Evolutionary conservation across 2,888 invertebrate species (phyloP), one percentile per base, ranked within the genome.

Genomic region (Lasioglossum malachurum): DNA sequence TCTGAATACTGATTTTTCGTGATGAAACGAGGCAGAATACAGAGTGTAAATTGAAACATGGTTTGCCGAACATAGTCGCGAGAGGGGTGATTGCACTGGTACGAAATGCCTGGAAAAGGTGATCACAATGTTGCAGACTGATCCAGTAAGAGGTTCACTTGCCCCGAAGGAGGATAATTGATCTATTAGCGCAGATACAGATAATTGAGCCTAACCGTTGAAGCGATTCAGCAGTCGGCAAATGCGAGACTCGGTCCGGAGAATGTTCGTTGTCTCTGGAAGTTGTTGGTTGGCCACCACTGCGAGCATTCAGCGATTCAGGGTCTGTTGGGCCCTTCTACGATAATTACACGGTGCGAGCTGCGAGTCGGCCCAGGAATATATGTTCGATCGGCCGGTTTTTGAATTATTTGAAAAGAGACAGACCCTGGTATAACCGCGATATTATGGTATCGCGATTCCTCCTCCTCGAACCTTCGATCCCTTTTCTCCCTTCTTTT

Each of bases 341-440:
- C 94, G 94, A 95, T 95, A 95, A 95, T 95, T 95, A 95, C 95
- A 95, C 94, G 94, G 94, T 95, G 93, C 94, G 93, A 93, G 93
- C 93, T 93, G 94, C 93, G 93, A 93, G 93, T 87, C 93, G 93
- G 93, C 92, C 92, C 93, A 94, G 94, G 94, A 94, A 95, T 95
- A 94, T 94, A 94, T 94, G 94, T 95, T 95, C 95, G 95, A 95
- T 95, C 95, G 94, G 94, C 93, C 94, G 94, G 94, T 95, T 95
- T 95, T 95, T 95, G 94, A 95, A 95, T 95, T 95, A 95, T 95
- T 95, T 94, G 95, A 95, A 95, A 95, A 95, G 95, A 95, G 95
- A 95, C 94, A 94, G 95, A 94, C 92, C 90, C 93, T 93, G 89
- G 92, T 92, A 91, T 92, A 92, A 93, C 91, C 92, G 91, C 93